Base-by-base conservation (phyloP, 1,140 invertebrate genomes). In the Nomia melanderi region DNA sequence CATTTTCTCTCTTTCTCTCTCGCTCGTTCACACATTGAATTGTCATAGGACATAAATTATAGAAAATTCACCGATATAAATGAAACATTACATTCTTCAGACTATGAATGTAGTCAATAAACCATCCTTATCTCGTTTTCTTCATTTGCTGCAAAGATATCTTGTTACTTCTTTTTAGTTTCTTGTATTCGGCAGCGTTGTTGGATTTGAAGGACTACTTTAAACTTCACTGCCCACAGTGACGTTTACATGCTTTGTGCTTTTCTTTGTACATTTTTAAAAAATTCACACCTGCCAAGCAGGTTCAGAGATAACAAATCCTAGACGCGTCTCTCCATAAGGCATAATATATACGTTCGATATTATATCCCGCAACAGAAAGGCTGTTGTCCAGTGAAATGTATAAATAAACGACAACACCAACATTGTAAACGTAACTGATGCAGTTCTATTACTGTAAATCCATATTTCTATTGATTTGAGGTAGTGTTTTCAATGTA, bases 401-500 rank as follows among this genome's bases (percentile, higher is more conserved):
- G 57, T 79, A 60, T 75, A 81, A 83, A 73, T 86, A 47, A 80
- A 77, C 65, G 72, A 60, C 66, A 62, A 77, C 71, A 75, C 73
- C 73, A 82, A 66, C 81, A 80, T 86, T 89, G 86, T 88, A 88
- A 90, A 90, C 83, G 86, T 84, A 85, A 83, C 79, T 77, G 82
- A 81, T 77, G 74, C 79, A 78, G 83, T 83, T 82, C 79, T 77
- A 78, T 87, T 88, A 87, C 82, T 87, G 87, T 88, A 88, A 89
- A 85, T 87, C 86, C 84, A 89, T 89, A 90, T 89, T 90, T 88
- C 83, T 90, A 88, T 91, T 92, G 90, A 85, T 88, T 87, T 92
- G 91, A 92, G 90, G 90, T 92, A 92, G 91, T 88, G 89, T 86
- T 84, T 87, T 89, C 82, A 89, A 87, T 90, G 88, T 91, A 90